Evolutionary conservation across 2,113 vertebrate genomes (phyloP).

Genomic region (Abramis brama): DNA sequence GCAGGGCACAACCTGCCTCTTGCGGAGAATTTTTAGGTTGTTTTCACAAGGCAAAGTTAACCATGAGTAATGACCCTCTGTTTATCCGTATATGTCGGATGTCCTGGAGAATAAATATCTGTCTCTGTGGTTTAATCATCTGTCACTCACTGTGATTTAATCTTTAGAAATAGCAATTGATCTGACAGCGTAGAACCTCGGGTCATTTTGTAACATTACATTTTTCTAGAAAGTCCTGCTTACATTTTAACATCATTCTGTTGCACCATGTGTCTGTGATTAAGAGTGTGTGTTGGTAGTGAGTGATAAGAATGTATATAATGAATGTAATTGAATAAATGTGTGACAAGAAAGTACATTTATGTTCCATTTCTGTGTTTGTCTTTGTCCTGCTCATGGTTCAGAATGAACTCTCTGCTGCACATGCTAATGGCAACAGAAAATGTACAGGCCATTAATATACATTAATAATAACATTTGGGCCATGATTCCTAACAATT

Average conservation of each 20-base stretch:
- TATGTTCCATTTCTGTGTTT: not conserved
- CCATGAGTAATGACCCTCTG: constrained; percentile 18
- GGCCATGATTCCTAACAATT: not conserved
- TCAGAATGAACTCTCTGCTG: not conserved
- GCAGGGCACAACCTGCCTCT: not conserved
- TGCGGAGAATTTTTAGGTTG: not conserved
- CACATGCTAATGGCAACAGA: not conserved
- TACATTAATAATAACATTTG: too few relatives aligned
- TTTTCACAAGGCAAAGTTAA: constrained; percentile 26
- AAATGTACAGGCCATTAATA: not conserved
- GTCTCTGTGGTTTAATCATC: constrained; percentile 27
- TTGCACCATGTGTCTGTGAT: not conserved
- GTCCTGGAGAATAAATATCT: constrained; percentile 38
- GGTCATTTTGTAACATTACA: constrained; percentile 27
- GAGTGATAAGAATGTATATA: not conserved
- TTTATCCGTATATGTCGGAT: constrained; percentile 11
- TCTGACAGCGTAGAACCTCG: constrained; percentile 23
- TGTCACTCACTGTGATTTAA: constrained; percentile 21
- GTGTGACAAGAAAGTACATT: not conserved
- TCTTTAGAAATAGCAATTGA: constrained; percentile 20
- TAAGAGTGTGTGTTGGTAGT: not conserved
- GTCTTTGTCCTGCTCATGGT: not conserved
- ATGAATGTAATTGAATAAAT: not conserved
- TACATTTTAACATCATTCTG: not conserved
- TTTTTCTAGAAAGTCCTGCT: not conserved